These are phyloP conservation scores for Lichenostomus cassidix DNA, from an alignment of 2,113 vertebrate genomes.

Conservation along the genomic window DNA sequence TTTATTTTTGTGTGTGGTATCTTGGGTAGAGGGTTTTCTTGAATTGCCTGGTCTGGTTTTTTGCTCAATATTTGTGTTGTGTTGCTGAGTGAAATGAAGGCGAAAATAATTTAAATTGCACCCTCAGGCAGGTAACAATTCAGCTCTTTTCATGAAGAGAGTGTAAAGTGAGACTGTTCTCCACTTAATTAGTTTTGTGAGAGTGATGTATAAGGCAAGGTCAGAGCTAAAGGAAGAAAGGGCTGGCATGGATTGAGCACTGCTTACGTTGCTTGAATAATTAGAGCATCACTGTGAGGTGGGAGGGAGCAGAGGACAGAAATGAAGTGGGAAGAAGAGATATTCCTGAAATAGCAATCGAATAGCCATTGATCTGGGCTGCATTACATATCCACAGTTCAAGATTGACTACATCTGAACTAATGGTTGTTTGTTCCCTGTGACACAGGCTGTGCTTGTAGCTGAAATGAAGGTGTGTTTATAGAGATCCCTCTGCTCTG, in stretches of 20 bases:
- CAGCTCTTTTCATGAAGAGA: background rate
- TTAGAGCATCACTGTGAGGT: conserved; percentile 40
- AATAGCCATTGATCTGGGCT: background rate
- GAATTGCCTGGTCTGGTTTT: background rate
- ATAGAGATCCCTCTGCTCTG: background rate
- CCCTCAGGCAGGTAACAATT: conserved; percentile 42
- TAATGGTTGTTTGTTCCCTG: background rate
- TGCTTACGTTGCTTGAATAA: conserved; percentile 51
- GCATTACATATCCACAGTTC: background rate
- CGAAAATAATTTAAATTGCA: background rate
- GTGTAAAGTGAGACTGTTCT: conserved; percentile 27
- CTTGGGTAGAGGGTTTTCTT: background rate
- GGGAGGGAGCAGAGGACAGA: conserved; percentile 28
- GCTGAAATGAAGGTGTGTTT: background rate
- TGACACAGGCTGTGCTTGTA: background rate
- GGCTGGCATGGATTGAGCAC: conserved; percentile 19
- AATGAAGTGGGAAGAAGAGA: background rate
- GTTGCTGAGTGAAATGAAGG: conserved; percentile 7
- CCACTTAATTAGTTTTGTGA: conserved; percentile 57
- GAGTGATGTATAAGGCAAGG: conserved; percentile 44
- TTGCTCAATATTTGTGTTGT: conserved; percentile 1
- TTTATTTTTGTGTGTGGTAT: background rate
- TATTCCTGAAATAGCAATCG: background rate
- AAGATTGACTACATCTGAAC: background rate
- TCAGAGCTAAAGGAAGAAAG: conserved; percentile 49